Percentiles rank a stretch among this genome's conserved stretches.
Evolutionary conservation across 2,888 invertebrate species (phyloP).

Genomic region (Sarcophaga caerulescens): DNA sequence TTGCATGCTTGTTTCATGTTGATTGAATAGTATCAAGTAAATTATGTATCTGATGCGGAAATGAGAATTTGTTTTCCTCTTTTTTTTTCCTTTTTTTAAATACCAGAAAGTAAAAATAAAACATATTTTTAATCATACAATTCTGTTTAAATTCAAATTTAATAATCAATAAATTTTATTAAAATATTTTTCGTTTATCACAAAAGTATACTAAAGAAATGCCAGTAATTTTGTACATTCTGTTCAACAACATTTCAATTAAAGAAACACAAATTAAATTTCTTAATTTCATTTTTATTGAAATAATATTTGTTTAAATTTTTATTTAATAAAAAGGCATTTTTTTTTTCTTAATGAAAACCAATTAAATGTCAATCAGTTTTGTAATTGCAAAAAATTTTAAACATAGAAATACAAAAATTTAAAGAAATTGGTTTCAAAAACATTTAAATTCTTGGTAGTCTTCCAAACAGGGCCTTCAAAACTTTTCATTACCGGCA

Average conservation of each 20-base stretch:
- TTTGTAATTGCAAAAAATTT: not conserved
- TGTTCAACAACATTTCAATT: too few relatives aligned
- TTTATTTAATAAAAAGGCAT: not conserved
- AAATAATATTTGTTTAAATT: not conserved
- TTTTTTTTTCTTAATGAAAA: not conserved
- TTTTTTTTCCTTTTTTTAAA: too few relatives aligned
- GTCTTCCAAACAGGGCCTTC: too few relatives aligned
- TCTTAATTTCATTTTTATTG: not conserved
- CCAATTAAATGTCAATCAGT: not conserved
- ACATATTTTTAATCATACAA: not conserved
- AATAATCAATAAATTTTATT: conserved; percentile 1
- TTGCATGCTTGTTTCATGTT: not conserved
- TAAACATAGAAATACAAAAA: not conserved
- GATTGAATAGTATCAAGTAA: conserved; percentile 27
- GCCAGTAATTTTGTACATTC: too few relatives aligned
- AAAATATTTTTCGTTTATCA: not conserved
- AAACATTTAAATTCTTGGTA: too few relatives aligned
- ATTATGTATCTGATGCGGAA: conserved; percentile 42
- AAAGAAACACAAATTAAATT: too few relatives aligned
- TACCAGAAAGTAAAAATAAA: not conserved
- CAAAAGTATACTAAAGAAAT: not conserved
- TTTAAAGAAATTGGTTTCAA: not conserved
- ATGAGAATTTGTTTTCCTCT: conserved; percentile 25
- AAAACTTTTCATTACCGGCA: too few relatives aligned
- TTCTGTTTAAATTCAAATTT: conserved; percentile 5